Evolutionary conservation across 1,140 invertebrate species (phyloP).

Genomic region (Polyergus mexicanus): DNA sequence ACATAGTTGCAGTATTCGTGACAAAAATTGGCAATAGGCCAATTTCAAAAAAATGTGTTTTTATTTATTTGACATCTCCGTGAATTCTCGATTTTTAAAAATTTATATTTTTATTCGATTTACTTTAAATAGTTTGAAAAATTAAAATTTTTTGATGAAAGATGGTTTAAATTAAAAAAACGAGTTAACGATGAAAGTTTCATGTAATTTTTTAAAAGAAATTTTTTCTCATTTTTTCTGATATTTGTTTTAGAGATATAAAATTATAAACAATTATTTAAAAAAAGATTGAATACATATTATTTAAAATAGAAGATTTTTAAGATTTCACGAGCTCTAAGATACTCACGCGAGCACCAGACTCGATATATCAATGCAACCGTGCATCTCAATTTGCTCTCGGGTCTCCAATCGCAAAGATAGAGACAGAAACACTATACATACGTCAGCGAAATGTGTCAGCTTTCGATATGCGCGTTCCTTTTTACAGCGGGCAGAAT

Average conservation of each 20-base stretch:
- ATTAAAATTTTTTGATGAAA: not conserved
- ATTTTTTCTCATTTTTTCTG: not conserved
- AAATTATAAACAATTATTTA: too few relatives aligned
- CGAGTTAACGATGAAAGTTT: not conserved
- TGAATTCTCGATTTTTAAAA: not conserved
- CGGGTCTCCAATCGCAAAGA: not conserved
- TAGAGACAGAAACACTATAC: not conserved
- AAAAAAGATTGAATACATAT: not conserved
- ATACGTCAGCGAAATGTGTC: constrained; percentile 22
- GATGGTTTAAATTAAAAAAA: not conserved
- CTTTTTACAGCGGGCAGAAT: not conserved
- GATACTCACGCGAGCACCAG: not conserved
- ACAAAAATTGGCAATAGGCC: not conserved
- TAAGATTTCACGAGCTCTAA: not conserved
- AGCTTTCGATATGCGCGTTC: not conserved
- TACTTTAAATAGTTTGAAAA: not conserved
- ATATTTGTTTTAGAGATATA: not conserved
- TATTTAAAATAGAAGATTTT: not conserved
- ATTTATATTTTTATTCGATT: not conserved
- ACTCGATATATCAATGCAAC: not conserved
- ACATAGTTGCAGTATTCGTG: not conserved
- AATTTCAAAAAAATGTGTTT: not conserved
- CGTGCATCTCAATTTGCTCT: not conserved
- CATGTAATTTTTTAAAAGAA: not conserved
- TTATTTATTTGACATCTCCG: not conserved